A percentile compares a stretch with the other conserved stretches of the same genome.
These are phyloP conservation scores for Prolemur simus DNA, from an alignment of 2,113 vertebrate species.

Conservation along the genomic window DNA sequence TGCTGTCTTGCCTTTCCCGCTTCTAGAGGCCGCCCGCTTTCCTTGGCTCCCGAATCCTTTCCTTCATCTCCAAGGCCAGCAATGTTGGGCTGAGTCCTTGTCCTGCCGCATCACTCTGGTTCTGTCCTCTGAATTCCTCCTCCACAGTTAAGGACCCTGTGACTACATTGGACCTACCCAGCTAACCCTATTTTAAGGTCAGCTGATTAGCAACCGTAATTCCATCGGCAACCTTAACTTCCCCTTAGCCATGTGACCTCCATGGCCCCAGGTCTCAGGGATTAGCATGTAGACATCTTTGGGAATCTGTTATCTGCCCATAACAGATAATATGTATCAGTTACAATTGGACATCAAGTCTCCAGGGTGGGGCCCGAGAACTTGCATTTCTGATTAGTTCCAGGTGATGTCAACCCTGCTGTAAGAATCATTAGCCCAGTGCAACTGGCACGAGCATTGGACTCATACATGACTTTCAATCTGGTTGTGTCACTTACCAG, in stretches of 20 bases:
- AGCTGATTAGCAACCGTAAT: neutral
- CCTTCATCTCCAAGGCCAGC: neutral
- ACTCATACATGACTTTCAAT: neutral
- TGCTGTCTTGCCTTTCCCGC: neutral
- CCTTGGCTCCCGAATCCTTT: neutral
- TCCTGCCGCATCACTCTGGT: neutral
- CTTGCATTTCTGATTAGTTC: neutral
- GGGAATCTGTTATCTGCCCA: neutral
- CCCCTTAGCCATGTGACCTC: neutral
- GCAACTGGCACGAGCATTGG: accelerated
- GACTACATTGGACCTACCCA: neutral
- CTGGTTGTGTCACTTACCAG: neutral
- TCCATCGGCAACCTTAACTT: neutral
- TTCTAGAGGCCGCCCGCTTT: neutral
- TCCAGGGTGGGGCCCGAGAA: neutral
- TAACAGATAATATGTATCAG: neutral
- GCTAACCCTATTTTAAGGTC: neutral
- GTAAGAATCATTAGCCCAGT: neutral
- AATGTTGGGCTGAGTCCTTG: neutral
- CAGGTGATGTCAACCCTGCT: neutral
- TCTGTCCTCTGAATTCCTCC: neutral
- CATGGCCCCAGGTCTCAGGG: neutral
- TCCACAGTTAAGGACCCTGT: neutral
- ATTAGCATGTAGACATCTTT: neutral
- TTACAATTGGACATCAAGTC: neutral